Conservation (phyloP, 2,113 vertebrate genomes). For the Elephantulus edwardii region DNA sequence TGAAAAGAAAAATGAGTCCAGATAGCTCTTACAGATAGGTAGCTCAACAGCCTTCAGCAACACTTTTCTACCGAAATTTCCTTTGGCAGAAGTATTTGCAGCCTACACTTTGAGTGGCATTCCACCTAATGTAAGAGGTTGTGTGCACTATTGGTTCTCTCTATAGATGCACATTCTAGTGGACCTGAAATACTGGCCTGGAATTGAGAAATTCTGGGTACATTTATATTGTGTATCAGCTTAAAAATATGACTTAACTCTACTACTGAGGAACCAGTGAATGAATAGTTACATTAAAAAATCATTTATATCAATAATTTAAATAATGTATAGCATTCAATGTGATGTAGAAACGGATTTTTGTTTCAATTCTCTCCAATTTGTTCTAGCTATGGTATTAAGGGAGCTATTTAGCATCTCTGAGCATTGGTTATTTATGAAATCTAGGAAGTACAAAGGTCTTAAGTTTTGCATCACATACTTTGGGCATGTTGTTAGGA, state of each 20-base stretch:
- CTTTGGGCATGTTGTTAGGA: too few species aligned
- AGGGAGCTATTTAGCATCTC: background rate
- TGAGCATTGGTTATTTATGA: background rate
- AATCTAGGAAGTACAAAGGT: background rate
- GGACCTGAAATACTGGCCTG: background rate
- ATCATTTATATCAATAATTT: background rate
- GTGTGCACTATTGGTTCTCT: background rate
- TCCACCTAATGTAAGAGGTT: slow-evolving; percentile 39
- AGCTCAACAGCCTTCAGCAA: slow-evolving; percentile 32
- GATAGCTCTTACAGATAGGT: slow-evolving; percentile 47
- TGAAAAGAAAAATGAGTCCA: slow-evolving; percentile 63
- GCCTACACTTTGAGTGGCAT: slow-evolving; percentile 20
- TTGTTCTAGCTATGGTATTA: background rate
- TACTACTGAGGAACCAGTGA: background rate
- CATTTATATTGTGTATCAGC: background rate
- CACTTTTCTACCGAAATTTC: slow-evolving; percentile 38
- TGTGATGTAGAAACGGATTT: background rate
- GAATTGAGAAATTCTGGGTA: background rate
- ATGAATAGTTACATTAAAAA: background rate
- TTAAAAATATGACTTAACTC: background rate
- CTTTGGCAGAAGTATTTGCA: slow-evolving; percentile 52
- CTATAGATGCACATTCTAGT: background rate
- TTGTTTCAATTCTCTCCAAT: background rate
- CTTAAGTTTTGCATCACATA: too few species aligned
- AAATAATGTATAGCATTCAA: background rate